Evolutionary conservation across 2,113 vertebrate species (phyloP), one percentile per base, ranked within the genome.

Genomic region (Orcinus orca): DNA sequence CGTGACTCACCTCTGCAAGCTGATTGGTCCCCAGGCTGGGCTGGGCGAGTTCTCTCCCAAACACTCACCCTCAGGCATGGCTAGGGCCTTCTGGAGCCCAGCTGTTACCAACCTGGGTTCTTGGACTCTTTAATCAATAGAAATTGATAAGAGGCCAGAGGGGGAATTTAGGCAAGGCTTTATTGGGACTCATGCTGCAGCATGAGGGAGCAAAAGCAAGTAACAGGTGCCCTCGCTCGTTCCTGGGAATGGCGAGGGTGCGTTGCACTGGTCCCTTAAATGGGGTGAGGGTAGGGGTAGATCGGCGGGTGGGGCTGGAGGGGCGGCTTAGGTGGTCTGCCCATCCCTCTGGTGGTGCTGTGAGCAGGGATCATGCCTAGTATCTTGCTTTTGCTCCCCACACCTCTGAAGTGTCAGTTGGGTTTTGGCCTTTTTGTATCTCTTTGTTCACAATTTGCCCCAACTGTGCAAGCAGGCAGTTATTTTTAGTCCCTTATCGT

Each of bases 141-240:
- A 58, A 36, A 80, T 58, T 80, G 13, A 17, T 58, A 36, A 80
- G 13, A 36, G 53, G 77, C 77, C 77, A 58, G 33, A 23, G 1
- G 13, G n/a, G 53, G n/a, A 80, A 26, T n/a, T 58, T 14, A 55
- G 12, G 21, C 53, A 38, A 58, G 77, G 53, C 53, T 80, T 80
- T 58, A 13, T 2, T 58, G 53, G 21, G 21, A 58, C 55, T 11
- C 7, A 0, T 25, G 12, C n/a, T 58, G 2, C n/a, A 80, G 6
- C 20, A 9, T 8, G 21, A 58, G 33, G n/a, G n/a, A 79, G 33
- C 1, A 18, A 26, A 58, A 80, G 36, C 77, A 80, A 26, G 21
- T 15, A 80, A 80, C 77, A 58, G 8, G 77, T 80, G 33, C 21
- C 53, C 55, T 80, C 58, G 53, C 53, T 36, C 3, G 9, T 31